Conservation (phyloP, 2,113 vertebrate species). For the Quiscalus mexicanus region DNA sequence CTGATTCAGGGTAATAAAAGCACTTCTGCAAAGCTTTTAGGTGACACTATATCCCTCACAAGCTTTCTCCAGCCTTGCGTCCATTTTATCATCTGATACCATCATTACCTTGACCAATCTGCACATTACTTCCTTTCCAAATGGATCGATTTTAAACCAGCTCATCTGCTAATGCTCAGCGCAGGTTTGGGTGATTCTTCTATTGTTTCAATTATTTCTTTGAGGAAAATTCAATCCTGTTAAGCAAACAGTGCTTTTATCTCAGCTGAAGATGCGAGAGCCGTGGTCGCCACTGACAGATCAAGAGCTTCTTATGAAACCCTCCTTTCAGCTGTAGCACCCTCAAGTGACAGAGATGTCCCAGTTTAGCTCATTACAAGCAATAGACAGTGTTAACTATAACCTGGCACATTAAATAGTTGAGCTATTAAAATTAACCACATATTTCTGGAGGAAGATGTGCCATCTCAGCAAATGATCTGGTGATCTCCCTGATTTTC, state of each 20-base stretch:
- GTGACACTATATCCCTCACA: slow-evolving; percentile 25
- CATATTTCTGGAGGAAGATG: not conserved
- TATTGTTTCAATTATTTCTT: slow-evolving; percentile 31
- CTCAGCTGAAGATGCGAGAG: not conserved
- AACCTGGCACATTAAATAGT: not conserved
- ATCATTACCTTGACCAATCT: slow-evolving; percentile 16
- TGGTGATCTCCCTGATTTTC: not conserved
- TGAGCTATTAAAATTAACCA: not conserved
- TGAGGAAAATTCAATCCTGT: slow-evolving; percentile 14
- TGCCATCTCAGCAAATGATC: not conserved
- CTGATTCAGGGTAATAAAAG: slow-evolving; percentile 65
- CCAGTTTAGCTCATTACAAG: not conserved
- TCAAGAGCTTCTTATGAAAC: not conserved
- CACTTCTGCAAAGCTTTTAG: slow-evolving; percentile 28
- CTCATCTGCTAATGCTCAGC: slow-evolving; percentile 3
- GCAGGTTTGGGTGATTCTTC: slow-evolving; percentile 10
- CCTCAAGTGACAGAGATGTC: not conserved
- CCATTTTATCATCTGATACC: not conserved
- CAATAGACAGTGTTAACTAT: not conserved
- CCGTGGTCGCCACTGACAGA: not conserved
- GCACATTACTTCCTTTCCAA: slow-evolving; percentile 49
- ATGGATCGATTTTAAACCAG: slow-evolving; percentile 34
- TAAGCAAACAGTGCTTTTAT: slow-evolving; percentile 19
- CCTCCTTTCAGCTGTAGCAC: not conserved
- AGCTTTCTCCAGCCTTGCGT: not conserved